Evolutionary conservation across 2,113 vertebrate genomes (phyloP).

Genomic region (Synchiropus splendidus): DNA sequence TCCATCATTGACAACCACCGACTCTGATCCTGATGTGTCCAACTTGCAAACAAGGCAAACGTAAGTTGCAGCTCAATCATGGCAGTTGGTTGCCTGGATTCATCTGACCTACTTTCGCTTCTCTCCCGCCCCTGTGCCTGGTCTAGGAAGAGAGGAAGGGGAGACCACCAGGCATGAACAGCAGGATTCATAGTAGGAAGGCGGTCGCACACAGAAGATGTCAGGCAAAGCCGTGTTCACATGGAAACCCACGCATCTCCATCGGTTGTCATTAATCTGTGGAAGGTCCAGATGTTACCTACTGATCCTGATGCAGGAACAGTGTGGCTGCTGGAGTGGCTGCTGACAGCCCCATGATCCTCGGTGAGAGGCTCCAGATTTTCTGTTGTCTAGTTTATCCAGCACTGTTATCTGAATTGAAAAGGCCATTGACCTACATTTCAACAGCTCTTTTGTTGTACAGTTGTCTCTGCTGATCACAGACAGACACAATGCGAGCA

Average conservation of each 20-base stretch:
- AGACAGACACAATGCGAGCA: neutral
- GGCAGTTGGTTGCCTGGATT: conserved; percentile 43
- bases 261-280: no score
- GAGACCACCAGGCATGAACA: conserved; percentile 50
- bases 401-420: conserved; percentile 34
- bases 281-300: no score
- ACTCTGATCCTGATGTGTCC: no score
- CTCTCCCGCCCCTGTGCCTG: conserved; percentile 29
- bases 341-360: conserved; percentile 7
- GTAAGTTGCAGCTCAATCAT: conserved; percentile 6
- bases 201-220: neutral
- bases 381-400: conserved; percentile 15
- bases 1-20: no score
- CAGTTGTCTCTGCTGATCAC: conserved; percentile 23
- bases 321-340: no score
- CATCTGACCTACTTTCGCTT: conserved; percentile 66
- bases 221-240: no score
- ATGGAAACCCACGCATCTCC: no score
- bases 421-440: conserved; percentile 52
- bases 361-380: conserved; percentile 3
- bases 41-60: no score
- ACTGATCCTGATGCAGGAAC: neutral
- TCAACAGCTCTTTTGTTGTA: conserved; percentile 49
- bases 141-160: conserved; percentile 22
- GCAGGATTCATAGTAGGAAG: conserved; percentile 21